These are phyloP conservation scores for Catamblyrhynchus diadema DNA, from an alignment of 2,797 vertebrate genomes.

Conservation along the genomic window DNA sequence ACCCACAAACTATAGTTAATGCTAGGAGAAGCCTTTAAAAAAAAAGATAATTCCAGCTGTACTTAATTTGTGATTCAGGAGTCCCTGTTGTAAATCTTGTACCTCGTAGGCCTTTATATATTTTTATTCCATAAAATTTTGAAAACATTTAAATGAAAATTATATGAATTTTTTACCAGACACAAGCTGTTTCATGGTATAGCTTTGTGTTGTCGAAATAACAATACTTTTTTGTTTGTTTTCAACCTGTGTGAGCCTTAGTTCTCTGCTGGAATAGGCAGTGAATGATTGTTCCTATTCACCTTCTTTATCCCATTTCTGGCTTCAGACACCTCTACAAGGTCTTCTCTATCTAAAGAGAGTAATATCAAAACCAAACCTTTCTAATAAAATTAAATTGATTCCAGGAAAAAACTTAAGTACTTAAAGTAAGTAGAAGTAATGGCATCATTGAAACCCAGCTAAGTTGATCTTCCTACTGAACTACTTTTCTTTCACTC, in stretches of 20 bases:
- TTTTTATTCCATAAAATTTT: background rate
- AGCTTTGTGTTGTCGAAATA: background rate
- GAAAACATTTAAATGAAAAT: background rate
- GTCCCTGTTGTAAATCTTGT: background rate
- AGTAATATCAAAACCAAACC: background rate
- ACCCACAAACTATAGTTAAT: background rate
- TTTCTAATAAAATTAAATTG: background rate
- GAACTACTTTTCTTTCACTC: background rate
- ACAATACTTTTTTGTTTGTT: background rate
- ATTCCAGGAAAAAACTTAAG: background rate
- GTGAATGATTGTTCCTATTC: background rate
- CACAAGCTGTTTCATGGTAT: background rate
- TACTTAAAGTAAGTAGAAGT: background rate
- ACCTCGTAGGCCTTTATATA: background rate
- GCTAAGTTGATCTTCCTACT: background rate
- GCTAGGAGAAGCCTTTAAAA: background rate
- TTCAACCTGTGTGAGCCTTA: background rate
- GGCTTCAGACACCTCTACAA: background rate
- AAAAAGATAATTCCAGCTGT: background rate
- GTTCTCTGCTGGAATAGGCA: background rate
- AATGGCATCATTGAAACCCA: background rate
- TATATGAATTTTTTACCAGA: background rate
- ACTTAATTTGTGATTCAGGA: background rate
- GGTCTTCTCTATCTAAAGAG: background rate
- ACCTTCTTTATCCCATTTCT: background rate